These are phyloP conservation scores for Cylas formicarius DNA, from an alignment of 1,140 invertebrate species.

Conservation along the genomic window DNA sequence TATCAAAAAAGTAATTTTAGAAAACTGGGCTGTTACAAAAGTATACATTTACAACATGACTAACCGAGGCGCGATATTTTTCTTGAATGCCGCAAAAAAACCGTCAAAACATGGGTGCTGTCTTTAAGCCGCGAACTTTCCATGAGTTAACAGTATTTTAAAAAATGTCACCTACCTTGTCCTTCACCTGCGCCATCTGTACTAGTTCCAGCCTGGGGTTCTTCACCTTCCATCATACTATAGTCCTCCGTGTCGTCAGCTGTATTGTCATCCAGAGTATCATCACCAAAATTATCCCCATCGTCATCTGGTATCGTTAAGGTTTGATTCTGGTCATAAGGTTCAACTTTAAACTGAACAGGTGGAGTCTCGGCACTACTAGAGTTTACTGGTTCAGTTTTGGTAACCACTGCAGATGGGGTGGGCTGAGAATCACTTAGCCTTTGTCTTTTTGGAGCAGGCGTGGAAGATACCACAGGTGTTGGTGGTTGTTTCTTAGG, in stretches of 20 bases:
- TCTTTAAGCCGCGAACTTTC: too few relatives aligned
- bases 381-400: slow-evolving; percentile 25
- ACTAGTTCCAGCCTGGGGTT: slow-evolving; percentile 36
- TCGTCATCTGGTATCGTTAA: slow-evolving; percentile 26
- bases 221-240: slow-evolving; percentile 35
- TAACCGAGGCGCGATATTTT: too few relatives aligned
- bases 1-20: too few relatives aligned
- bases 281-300: slow-evolving; percentile 29
- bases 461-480: slow-evolving; percentile 12
- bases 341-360: slow-evolving; percentile 38
- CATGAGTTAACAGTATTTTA: too few relatives aligned
- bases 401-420: slow-evolving; percentile 18
- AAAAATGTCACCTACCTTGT: slow-evolving; percentile 37
- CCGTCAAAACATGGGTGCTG: too few relatives aligned
- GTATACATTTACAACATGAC: too few relatives aligned
- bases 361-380: slow-evolving; percentile 9
- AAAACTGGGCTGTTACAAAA: too few relatives aligned
- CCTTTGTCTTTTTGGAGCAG: slow-evolving; percentile 24
- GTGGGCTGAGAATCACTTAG: slow-evolving; percentile 25
- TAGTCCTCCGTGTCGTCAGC: slow-evolving; percentile 36
- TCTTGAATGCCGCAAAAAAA: too few relatives aligned
- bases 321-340: slow-evolving; percentile 30
- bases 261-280: slow-evolving; percentile 27
- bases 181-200: slow-evolving; percentile 33
- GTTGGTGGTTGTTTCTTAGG: slow-evolving; percentile 25